Percentiles rank a stretch among this genome's conserved stretches.
Evolutionary conservation across 2,113 vertebrate species (phyloP).

Genomic region (Pseudolaguvia tuberculata): DNA sequence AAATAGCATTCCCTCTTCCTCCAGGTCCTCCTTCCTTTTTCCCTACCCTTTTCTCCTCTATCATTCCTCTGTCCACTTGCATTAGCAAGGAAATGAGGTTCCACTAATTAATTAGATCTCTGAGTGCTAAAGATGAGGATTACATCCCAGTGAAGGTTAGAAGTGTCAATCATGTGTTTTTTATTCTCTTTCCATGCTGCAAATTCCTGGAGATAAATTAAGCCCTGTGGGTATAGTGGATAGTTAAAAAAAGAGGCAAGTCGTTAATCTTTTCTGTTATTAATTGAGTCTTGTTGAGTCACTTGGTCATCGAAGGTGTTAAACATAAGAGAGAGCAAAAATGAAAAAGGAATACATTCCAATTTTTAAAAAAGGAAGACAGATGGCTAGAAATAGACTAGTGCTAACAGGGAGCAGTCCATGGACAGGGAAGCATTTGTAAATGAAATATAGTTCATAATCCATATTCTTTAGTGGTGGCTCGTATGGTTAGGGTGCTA

Average conservation of each 20-base stretch:
- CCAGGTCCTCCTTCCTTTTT: slow-evolving; percentile 23
- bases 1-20: slow-evolving; percentile 32
- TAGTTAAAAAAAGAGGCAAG: slow-evolving; percentile 53
- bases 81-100: slow-evolving; percentile 77
- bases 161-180: slow-evolving; percentile 65
- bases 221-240: slow-evolving; percentile 58
- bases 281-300: slow-evolving; percentile 65
- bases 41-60: slow-evolving; percentile 52
- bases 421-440: not conserved
- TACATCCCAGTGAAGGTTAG: slow-evolving; percentile 69
- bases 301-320: slow-evolving; percentile 50
- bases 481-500: too few species aligned
- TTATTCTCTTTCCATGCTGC: slow-evolving; percentile 42
- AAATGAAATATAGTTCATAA: not conserved
- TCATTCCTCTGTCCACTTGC: slow-evolving; percentile 68
- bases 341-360: slow-evolving; percentile 35
- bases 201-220: slow-evolving; percentile 68
- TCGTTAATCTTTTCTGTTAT: slow-evolving; percentile 62
- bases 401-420: not conserved
- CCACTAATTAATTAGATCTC: slow-evolving; percentile 77
- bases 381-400: slow-evolving; percentile 22
- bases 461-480: too few species aligned
- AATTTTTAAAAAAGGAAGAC: slow-evolving; percentile 21
- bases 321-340: slow-evolving; percentile 46
- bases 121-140: slow-evolving; percentile 74